Conservation (phyloP, 2,888 invertebrate genomes). For the Drosophila meridiana region DNA sequence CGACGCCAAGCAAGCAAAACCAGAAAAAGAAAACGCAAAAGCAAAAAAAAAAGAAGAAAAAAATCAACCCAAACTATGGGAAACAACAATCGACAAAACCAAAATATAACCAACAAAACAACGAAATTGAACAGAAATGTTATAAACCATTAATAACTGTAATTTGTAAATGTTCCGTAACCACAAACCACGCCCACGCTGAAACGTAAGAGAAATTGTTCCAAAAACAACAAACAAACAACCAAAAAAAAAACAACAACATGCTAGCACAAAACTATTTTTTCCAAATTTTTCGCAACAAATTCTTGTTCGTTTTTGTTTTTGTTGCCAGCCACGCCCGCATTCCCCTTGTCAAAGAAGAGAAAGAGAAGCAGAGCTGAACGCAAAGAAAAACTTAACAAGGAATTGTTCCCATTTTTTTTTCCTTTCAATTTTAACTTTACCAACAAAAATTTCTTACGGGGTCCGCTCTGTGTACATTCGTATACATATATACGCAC, state of each 20-base stretch:
- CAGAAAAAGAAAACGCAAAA: conserved; percentile 43
- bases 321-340: conserved; percentile 44
- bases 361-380: neutral
- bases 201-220: conserved; percentile 70
- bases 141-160: conserved; percentile 69
- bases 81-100: conserved; percentile 40
- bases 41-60: conserved; percentile 23
- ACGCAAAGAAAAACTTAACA: conserved; percentile 16
- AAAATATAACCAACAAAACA: conserved; percentile 57
- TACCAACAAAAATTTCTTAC: conserved; percentile 25
- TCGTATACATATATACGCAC: conserved; percentile 4
- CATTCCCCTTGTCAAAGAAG: conserved; percentile 16
- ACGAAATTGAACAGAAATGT: conserved; percentile 71
- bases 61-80: conserved; percentile 11
- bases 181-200: conserved; percentile 66
- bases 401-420: conserved; percentile 14
- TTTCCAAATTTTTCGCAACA: conserved; percentile 35
- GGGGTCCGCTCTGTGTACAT: conserved; percentile 12
- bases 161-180: conserved; percentile 63
- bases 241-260: conserved; percentile 9
- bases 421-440: conserved; percentile 2
- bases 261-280: conserved; percentile 28
- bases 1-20: conserved; percentile 64
- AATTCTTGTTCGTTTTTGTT: conserved; percentile 32
- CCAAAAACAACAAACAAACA: conserved; percentile 39